phyloP scores from a whole-genome alignment of 2,797 vertebrate genomes.

The Cheirogaleus major region DNA sequence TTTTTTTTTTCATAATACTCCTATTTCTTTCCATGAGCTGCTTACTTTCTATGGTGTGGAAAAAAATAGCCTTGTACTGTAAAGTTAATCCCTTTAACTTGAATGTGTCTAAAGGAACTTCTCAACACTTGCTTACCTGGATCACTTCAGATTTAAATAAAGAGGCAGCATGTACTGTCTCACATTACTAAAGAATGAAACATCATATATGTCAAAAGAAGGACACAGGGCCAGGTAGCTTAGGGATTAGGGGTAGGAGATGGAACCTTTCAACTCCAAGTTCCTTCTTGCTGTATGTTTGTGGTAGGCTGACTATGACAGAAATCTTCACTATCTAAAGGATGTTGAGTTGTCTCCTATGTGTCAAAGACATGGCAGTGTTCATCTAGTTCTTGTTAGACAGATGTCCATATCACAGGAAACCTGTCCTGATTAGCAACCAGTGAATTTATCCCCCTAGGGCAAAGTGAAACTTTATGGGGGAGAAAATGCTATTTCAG shows the following conservation, averaged over 20 bases:
- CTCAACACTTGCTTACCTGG: background rate
- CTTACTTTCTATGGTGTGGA: background rate
- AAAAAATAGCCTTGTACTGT: background rate
- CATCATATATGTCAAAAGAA: background rate
- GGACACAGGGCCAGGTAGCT: background rate
- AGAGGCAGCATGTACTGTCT: background rate
- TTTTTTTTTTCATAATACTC: background rate
- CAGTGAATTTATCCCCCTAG: background rate
- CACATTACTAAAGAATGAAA: background rate
- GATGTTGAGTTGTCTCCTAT: background rate
- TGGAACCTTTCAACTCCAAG: conserved; percentile 46
- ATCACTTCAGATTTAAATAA: conserved; percentile 52
- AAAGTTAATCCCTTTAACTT: background rate
- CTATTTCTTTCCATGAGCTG: background rate
- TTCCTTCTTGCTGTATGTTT: background rate
- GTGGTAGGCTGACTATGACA: conserved; percentile 48
- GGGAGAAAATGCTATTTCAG: background rate
- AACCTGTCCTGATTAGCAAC: conserved; percentile 39
- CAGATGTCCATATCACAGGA: conserved; percentile 54
- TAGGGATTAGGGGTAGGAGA: background rate
- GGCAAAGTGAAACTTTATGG: background rate
- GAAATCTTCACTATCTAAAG: conserved; percentile 45
- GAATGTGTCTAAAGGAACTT: background rate
- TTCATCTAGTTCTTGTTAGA: conserved; percentile 45
- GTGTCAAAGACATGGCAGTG: conserved; percentile 30